Conservation (phyloP, 2,888 invertebrate genomes). For the Cryptus viduatorius region DNA sequence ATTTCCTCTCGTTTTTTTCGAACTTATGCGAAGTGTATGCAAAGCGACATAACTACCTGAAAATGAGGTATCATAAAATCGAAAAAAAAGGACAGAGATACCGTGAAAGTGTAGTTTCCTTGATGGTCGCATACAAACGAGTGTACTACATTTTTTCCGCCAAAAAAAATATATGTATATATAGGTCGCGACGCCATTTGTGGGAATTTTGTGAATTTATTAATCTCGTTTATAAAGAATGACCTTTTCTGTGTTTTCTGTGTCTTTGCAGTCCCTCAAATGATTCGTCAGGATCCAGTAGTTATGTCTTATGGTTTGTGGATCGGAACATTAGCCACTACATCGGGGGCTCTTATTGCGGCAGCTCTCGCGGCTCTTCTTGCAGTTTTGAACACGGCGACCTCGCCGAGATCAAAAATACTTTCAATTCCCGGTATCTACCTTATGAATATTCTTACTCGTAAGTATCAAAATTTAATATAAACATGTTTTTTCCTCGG, state of each 20-base stretch:
- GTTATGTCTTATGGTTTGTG: slow-evolving; percentile 91
- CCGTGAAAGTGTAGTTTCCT: too few relatives aligned
- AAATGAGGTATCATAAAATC: too few relatives aligned
- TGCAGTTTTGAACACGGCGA: slow-evolving; percentile 92
- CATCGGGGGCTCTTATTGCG: slow-evolving; percentile 90
- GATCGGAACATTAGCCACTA: slow-evolving; percentile 90
- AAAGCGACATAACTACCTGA: too few relatives aligned
- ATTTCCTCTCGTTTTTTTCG: too few relatives aligned
- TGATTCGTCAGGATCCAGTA: slow-evolving; percentile 88
- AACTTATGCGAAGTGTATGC: too few relatives aligned
- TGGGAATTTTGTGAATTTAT: too few relatives aligned
- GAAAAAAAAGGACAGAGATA: too few relatives aligned
- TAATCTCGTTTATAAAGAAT: not conserved
- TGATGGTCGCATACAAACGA: too few relatives aligned
- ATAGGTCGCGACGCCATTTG: too few relatives aligned
- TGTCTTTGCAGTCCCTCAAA: slow-evolving; percentile 87
- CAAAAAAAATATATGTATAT: too few relatives aligned
- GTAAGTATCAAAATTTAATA: slow-evolving; percentile 86
- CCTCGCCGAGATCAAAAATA: slow-evolving; percentile 89
- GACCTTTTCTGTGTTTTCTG: slow-evolving; percentile 78
- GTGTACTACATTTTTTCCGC: too few relatives aligned
- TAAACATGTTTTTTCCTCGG: slow-evolving; percentile 86
- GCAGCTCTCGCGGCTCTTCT: slow-evolving; percentile 90
- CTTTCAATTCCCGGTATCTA: slow-evolving; percentile 90
- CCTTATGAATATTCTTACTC: slow-evolving; percentile 91